Percentiles rank a stretch among this genome's conserved stretches.
phyloP scores from a whole-genome alignment of 2,888 invertebrate genomes.

The Hirtodrosophila confusa region DNA sequence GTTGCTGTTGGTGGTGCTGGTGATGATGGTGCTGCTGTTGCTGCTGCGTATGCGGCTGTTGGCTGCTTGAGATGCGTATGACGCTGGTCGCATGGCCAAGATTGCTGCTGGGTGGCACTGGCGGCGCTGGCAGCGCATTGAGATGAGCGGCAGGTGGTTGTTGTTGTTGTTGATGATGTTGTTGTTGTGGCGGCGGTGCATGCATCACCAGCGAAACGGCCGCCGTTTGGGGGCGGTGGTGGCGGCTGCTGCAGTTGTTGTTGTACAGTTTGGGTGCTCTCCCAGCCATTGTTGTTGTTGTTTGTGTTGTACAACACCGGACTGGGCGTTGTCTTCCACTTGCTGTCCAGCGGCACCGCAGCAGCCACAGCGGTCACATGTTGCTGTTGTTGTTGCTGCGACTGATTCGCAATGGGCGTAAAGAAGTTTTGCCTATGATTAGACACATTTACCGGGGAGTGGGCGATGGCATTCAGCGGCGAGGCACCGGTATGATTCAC shows the following conservation, averaged over 20 bases:
- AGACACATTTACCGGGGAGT: slow-evolving; percentile 88
- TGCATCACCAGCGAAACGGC: slow-evolving; percentile 82
- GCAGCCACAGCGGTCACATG: slow-evolving; percentile 40
- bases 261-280: slow-evolving; percentile 33
- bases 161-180: slow-evolving; percentile 63
- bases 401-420: slow-evolving; percentile 89
- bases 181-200: slow-evolving; percentile 74
- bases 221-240: slow-evolving; percentile 77
- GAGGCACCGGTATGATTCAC: slow-evolving; percentile 89
- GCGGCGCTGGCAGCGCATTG: slow-evolving; percentile 64
- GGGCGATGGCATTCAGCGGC: slow-evolving; percentile 86
- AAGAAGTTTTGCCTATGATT: slow-evolving; percentile 92
- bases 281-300: slow-evolving; percentile 48
- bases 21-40: slow-evolving; percentile 41
- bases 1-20: slow-evolving; percentile 21
- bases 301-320: slow-evolving; percentile 82
- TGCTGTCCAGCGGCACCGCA: slow-evolving; percentile 66
- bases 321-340: slow-evolving; percentile 83
- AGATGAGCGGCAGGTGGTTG: slow-evolving; percentile 75
- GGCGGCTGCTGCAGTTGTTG: slow-evolving; percentile 68
- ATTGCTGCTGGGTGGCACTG: slow-evolving; percentile 72
- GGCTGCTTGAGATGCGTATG: slow-evolving; percentile 91
- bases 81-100: slow-evolving; percentile 90
- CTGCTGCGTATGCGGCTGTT: slow-evolving; percentile 50
- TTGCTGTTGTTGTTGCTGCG: slow-evolving; percentile 51